phyloP scores from a whole-genome alignment of 2,888 invertebrate genomes.

The Sympetrum striolatum region DNA sequence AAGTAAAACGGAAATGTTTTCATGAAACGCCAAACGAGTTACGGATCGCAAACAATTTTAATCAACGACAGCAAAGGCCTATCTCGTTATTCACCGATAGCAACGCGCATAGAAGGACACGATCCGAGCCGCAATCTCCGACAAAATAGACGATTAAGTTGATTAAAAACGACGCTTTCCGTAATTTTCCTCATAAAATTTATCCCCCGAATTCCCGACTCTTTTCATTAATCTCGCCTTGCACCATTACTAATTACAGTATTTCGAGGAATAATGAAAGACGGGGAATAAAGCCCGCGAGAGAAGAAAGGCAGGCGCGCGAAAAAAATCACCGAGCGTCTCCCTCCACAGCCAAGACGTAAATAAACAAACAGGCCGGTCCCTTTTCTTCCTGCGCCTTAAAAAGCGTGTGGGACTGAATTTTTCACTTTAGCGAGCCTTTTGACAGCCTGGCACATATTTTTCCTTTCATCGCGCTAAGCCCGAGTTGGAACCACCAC shows the following conservation, averaged over 20 bases:
- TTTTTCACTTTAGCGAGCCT: conserved; percentile 40
- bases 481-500: conserved; percentile 11
- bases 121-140: too few relatives aligned
- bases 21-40: too few relatives aligned
- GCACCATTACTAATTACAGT: conserved; percentile 22
- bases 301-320: not conserved
- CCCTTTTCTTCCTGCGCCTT: not conserved
- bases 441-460: conserved; percentile 40
- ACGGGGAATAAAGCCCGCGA: not conserved
- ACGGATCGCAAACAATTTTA: too few relatives aligned
- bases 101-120: too few relatives aligned
- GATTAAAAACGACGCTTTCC: not conserved
- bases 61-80: too few relatives aligned
- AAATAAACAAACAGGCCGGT: conserved; percentile 34
- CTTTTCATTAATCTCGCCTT: not conserved
- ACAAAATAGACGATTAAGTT: not conserved
- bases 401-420: conserved; percentile 22
- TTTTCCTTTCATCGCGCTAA: conserved; percentile 37
- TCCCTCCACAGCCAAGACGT: not conserved
- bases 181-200: not conserved
- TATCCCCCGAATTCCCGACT: not conserved
- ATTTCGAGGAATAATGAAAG: conserved; percentile 10
- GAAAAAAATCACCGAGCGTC: not conserved
- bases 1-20: too few relatives aligned
- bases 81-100: too few relatives aligned